Base-by-base conservation (phyloP, 2,888 invertebrate genomes). In the Smittia aterrima region DNA sequence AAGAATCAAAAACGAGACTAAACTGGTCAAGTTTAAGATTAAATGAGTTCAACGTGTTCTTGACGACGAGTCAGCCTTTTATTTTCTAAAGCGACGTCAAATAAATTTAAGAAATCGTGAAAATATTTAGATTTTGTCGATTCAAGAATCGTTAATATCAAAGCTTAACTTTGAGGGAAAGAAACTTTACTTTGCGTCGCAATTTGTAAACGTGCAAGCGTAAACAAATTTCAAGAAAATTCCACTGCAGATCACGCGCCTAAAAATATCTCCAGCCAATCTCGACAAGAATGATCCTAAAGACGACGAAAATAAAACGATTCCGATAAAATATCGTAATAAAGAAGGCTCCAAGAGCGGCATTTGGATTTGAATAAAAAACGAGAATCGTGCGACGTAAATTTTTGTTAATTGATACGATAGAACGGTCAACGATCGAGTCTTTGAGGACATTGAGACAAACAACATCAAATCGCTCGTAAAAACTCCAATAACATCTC, bases 381-480 rank as follows among this genome's bases (percentile, higher is more conserved):
- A 22, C 0, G 9, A 16, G 38, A 20, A 6, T 18, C 18, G 38
- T 38, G 66, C 32, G 66, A 66, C 66, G 25, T 66, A 66, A 68
- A 68, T 20, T 68, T n/a, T 68, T 68, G 68, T 47, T 68, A 68
- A 68, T 68, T 68, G 68, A 24, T 68, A 68, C 68, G 13, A 58
- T 58, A 58, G 41, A 68, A 41, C 68, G 68, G 68, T 68, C 68
- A 47, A 20, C 40, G 68, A 22, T 18, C 18, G 58, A 9, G 9
- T 2, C 13, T 58, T 58, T 58, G 58, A 58, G 58, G 58, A 58
- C 58, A 22, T 2, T 20, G 58, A 58, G 58, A 58, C 58, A 58
- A 58, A 58, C 58, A 7, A 47, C 16, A 13, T 22, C 58, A 22
- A 13, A 58, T 58, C 4, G 22, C 7, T 58, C 58, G 58, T 58